Evolutionary conservation across 2,113 vertebrate species (phyloP), one percentile per base, ranked within the genome.

Genomic region (Calyptomena viridis): DNA sequence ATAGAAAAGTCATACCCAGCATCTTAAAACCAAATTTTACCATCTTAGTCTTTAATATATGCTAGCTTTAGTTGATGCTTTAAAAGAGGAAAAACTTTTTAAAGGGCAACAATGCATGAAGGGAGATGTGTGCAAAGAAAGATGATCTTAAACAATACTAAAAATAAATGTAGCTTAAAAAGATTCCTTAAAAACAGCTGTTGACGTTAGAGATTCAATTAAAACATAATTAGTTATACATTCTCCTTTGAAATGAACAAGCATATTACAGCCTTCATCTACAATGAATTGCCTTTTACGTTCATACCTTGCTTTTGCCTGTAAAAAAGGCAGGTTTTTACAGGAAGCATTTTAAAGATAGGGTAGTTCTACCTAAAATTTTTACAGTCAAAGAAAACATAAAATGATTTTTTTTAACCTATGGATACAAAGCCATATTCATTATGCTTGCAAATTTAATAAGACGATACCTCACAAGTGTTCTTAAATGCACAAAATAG

Each of bases 201-300:
- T 92, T 84, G 89, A 92, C 30, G n/a, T 95, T 95, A 84, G 80
- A 92, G 79, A 95, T 94, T 95, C 94, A 96, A 94, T 97, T 90
- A 95, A 95, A 96, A 94, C 8, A 13, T 97, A 97, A 97, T 97
- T 97, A 97, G 97, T 95, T 97, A 90, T 93, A 93, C 79, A 62
- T 84, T 78, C 69, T 88, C 79, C 90, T 94, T 90, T 84, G 92
- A 95, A 97, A 95, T 58, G 94, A 96, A 91, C 77, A 76, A 92
- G 90, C 74, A 42, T 85, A 79, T 69, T 90, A 89, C 67, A 76
- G 87, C 46, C 75, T 95, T 87, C 92, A 78, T 83, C 90, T 78
- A 55, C 69, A 88, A 64, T 84, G 60, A 93, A 87, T 86, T 97
- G 67, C 80, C 55, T 93, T 96, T 95, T 89, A 88, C 24, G 6